A percentile compares a stretch with the other conserved stretches of the same genome.
These are phyloP conservation scores for Saguinus imperator DNA, from an alignment of 2,113 vertebrate genomes.

Conservation along the genomic window DNA sequence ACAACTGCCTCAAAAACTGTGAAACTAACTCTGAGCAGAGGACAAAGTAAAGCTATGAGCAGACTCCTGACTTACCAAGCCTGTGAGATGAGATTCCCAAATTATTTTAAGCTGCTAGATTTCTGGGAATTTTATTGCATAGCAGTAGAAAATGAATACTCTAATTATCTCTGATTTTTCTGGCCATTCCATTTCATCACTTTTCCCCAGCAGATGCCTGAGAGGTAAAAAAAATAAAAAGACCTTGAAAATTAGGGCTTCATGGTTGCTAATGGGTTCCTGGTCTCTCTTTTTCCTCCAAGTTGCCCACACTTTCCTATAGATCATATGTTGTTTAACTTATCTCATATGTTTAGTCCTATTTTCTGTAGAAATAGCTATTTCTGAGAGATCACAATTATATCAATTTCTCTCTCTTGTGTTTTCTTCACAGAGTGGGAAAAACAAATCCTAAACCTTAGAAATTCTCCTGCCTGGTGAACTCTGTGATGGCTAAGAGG, in stretches of 20 bases:
- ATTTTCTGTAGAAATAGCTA: neutral
- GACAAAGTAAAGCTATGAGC: neutral
- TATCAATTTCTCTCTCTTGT: neutral
- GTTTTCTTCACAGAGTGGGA: neutral
- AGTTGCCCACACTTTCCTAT: neutral
- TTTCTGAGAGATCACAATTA: neutral
- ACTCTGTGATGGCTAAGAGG: neutral
- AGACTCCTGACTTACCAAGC: neutral
- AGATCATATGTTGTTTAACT: neutral
- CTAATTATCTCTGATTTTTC: neutral
- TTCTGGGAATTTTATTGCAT: neutral
- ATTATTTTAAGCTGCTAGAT: neutral
- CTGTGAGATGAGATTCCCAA: neutral
- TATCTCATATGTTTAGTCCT: neutral
- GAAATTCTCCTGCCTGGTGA: neutral
- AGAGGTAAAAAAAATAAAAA: neutral
- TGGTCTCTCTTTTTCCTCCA: neutral
- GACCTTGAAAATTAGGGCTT: neutral
- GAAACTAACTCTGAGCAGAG: neutral
- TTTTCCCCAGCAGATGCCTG: neutral
- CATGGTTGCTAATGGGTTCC: accelerated
- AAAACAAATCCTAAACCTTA: neutral
- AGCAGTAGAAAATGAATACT: neutral
- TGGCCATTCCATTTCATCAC: neutral
- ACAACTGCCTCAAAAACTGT: neutral